These are phyloP conservation scores for Conger conger DNA, from an alignment of 2,113 vertebrate species.

Conservation along the genomic window DNA sequence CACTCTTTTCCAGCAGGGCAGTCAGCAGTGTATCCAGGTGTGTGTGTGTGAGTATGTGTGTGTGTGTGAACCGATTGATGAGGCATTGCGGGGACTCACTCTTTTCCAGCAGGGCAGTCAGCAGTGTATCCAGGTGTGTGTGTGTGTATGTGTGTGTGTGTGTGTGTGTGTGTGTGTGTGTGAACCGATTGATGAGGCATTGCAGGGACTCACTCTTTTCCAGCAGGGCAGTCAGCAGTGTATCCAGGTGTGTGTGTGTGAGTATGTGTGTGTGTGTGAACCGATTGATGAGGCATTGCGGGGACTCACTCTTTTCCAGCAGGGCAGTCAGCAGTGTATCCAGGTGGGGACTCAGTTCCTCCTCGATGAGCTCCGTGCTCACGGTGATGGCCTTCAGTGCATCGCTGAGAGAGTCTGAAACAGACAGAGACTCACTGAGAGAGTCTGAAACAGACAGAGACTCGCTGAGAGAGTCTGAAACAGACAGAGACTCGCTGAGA, in stretches of 20 bases:
- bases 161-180: no score
- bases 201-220: slow-evolving; percentile 67
- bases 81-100: slow-evolving; percentile 54
- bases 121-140: slow-evolving; percentile 65
- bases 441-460: background rate
- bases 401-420: slow-evolving; percentile 64
- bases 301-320: slow-evolving; percentile 69
- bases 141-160: no score
- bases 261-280: no score
- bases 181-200: background rate
- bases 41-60: no score
- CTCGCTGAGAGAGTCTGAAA: background rate
- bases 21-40: slow-evolving; percentile 61
- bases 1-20: slow-evolving; percentile 67
- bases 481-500: background rate
- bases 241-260: slow-evolving; percentile 50
- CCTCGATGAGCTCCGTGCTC: slow-evolving; percentile 65
- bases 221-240: slow-evolving; percentile 56
- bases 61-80: no score
- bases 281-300: background rate
- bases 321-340: slow-evolving; percentile 61
- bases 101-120: slow-evolving; percentile 64
- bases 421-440: slow-evolving; percentile 29
- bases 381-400: slow-evolving; percentile 67
- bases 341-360: slow-evolving; percentile 67